Evolutionary conservation across 1,140 invertebrate genomes (phyloP).

Genomic region (Papilio polyxenes): DNA sequence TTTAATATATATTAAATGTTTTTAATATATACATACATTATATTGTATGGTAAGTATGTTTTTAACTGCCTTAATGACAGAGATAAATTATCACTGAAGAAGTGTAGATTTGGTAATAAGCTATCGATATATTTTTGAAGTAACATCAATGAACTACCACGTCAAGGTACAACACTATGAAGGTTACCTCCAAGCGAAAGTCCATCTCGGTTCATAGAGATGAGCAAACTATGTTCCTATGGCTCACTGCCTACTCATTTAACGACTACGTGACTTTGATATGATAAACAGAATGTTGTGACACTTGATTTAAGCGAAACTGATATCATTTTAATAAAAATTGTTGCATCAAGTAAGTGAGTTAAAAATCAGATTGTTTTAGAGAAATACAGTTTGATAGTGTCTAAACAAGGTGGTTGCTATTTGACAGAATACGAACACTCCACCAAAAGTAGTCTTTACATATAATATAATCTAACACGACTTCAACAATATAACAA

Average conservation of each 20-base stretch:
- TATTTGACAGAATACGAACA: too few relatives aligned
- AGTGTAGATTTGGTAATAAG: too few relatives aligned
- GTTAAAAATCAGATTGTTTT: not conserved
- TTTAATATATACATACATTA: too few relatives aligned
- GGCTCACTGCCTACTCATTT: constrained; percentile 33
- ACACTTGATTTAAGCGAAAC: not conserved
- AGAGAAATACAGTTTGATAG: not conserved
- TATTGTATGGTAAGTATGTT: too few relatives aligned
- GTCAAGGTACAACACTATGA: constrained; percentile 44
- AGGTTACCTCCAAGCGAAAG: constrained; percentile 63
- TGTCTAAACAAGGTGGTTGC: too few relatives aligned
- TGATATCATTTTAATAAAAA: not conserved
- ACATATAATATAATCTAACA: too few relatives aligned
- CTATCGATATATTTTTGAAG: not conserved
- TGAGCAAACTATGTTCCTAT: constrained; percentile 38
- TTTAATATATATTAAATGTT: too few relatives aligned
- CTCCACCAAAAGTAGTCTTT: too few relatives aligned
- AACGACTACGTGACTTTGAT: constrained; percentile 16
- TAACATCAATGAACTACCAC: not conserved
- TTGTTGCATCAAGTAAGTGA: too few relatives aligned
- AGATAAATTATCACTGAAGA: too few relatives aligned
- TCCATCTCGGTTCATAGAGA: constrained; percentile 46
- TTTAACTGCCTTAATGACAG: too few relatives aligned
- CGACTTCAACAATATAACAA: too few relatives aligned
- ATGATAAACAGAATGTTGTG: not conserved